A percentile compares a stretch with the other conserved stretches of the same genome.
Evolutionary conservation across 1,140 invertebrate species (phyloP).

Genomic region (Cydia amplana): DNA sequence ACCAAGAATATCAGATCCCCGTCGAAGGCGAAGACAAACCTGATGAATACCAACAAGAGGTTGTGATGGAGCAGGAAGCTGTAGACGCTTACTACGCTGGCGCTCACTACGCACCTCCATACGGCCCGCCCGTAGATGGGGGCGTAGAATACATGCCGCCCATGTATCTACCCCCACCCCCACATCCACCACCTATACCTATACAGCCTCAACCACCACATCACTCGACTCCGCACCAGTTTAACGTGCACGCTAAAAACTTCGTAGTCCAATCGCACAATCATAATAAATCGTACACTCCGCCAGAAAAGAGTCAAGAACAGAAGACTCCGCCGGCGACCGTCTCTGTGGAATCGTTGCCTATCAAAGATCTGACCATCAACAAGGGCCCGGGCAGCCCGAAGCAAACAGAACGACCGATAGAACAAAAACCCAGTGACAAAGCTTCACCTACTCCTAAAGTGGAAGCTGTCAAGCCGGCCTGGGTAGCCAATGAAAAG

Average conservation of each 20-base stretch:
- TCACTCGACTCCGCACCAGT: slow-evolving; percentile 69
- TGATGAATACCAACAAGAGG: slow-evolving; percentile 74
- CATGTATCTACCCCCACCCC: slow-evolving; percentile 66
- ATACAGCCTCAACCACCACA: slow-evolving; percentile 58
- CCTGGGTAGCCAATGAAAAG: slow-evolving; percentile 61
- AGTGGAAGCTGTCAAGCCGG: slow-evolving; percentile 61
- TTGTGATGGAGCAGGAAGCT: slow-evolving; percentile 77
- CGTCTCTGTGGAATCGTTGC: slow-evolving; percentile 56
- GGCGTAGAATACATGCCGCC: slow-evolving; percentile 69
- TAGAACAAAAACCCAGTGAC: slow-evolving; percentile 55
- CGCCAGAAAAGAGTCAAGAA: slow-evolving; percentile 64
- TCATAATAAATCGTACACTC: slow-evolving; percentile 60
- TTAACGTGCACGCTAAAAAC: slow-evolving; percentile 78
- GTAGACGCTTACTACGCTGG: slow-evolving; percentile 74
- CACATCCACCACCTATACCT: slow-evolving; percentile 57
- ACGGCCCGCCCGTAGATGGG: slow-evolving; percentile 61
- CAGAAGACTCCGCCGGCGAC: slow-evolving; percentile 49
- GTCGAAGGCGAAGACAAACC: slow-evolving; percentile 76
- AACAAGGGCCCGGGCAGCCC: slow-evolving; percentile 66
- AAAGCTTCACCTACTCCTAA: slow-evolving; percentile 62
- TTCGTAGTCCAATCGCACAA: slow-evolving; percentile 69
- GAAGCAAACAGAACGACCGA: slow-evolving; percentile 55
- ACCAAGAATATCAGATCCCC: slow-evolving; percentile 73
- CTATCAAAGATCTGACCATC: slow-evolving; percentile 77
- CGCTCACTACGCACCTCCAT: slow-evolving; percentile 67